Conservation (phyloP, 2,888 invertebrate genomes). For the Lasioglossum figueresi region DNA sequence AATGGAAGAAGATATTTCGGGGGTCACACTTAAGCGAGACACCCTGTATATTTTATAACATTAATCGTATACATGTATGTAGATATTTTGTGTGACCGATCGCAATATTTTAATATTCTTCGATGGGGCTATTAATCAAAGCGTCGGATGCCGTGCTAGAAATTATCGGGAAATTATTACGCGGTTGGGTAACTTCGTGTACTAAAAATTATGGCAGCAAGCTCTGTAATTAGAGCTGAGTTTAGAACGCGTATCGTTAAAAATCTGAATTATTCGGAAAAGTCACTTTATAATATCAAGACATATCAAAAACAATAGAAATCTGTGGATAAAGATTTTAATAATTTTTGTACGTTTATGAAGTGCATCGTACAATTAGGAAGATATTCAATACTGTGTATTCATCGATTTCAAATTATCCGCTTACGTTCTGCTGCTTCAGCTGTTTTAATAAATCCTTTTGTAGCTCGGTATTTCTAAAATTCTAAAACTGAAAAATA, state of each 20-base stretch:
- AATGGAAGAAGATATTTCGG: too few species aligned
- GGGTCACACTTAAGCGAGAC: too few species aligned
- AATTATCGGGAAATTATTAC: slow-evolving; percentile 15
- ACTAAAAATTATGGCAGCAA: neutral
- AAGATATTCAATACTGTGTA: neutral
- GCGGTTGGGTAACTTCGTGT: neutral
- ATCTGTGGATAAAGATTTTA: neutral
- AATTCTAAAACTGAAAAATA: neutral
- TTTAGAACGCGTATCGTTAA: neutral
- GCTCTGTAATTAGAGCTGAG: neutral
- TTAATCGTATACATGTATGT: too few species aligned
- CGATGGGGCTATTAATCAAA: slow-evolving; percentile 35
- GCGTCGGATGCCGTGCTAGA: slow-evolving; percentile 16
- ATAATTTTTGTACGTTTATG: neutral
- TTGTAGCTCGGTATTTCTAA: neutral
- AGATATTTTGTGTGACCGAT: slow-evolving; percentile 8
- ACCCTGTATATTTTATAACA: neutral
- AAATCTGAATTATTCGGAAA: neutral
- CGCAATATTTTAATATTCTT: slow-evolving; percentile 29
- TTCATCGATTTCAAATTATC: neutral
- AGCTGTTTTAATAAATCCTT: neutral
- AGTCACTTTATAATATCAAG: neutral
- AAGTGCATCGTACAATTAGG: neutral
- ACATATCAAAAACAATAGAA: neutral
- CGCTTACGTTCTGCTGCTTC: too few species aligned